Percentiles rank a stretch among this genome's conserved stretches.
Conservation (phyloP, 2,113 vertebrate genomes). For the Microtus montanus region DNA sequence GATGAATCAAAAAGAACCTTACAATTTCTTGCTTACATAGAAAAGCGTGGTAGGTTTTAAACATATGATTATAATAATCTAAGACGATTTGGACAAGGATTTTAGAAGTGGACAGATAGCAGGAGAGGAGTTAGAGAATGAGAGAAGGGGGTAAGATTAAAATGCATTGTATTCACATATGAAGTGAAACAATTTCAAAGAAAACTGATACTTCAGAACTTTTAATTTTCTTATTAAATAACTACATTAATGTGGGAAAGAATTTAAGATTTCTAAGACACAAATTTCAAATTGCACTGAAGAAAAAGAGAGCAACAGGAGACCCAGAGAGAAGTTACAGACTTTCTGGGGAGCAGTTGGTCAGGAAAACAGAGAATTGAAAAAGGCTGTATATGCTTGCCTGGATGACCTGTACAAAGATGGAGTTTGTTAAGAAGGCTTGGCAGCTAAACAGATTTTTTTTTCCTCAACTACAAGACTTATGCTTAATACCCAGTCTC, state of each 20-base stretch:
- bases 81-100: neutral
- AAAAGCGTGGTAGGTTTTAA: neutral
- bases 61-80: neutral
- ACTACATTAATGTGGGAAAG: neutral
- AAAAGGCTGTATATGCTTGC: neutral
- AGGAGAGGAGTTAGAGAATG: neutral
- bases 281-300: neutral
- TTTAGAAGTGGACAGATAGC: rapidly evolving
- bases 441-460: no score
- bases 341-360: neutral
- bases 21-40: neutral
- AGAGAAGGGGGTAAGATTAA: neutral
- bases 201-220: neutral
- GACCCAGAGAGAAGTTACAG: neutral
- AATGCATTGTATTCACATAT: neutral
- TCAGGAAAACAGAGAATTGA: neutral
- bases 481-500: neutral
- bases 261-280: neutral
- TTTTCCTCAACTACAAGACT: neutral
- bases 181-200: neutral
- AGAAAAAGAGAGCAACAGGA: neutral
- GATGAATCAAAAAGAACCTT: neutral
- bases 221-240: neutral
- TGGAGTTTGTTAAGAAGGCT: neutral
- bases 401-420: neutral